Evolutionary conservation across 2,113 vertebrate species (phyloP), one percentile per base, ranked within the genome.

Genomic region (Pogonocichla stellata): DNA sequence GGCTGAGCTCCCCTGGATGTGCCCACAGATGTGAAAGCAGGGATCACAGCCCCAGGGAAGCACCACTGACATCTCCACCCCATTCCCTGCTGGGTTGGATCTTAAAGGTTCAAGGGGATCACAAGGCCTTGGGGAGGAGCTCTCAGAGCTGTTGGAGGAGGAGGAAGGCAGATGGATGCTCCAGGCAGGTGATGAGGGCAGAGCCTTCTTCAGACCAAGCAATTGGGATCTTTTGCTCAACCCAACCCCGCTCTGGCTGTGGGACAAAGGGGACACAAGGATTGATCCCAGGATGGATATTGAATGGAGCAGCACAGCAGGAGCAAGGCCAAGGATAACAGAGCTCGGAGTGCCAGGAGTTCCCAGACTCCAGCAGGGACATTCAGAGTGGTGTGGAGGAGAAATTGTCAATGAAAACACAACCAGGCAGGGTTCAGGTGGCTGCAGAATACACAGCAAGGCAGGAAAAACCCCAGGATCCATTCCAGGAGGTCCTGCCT

Each of bases 11-110:
- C 38, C 65, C 45, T 47, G 83, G 42, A 48, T 8, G 45, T 15
- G 14, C 14, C 11, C 60, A n/a, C 7, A 23, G 87, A 33, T 17
- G 28, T 17, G 66, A 56, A 61, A 62, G 8, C 24, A 13, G 57
- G 67, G 58, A 6, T 22, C 3, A 0, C 31, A 3, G 2, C 12
- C 42, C 62, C 3, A 0, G 31, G 31, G 38, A 34, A 33, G 31
- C 24, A 57, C 10, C n/a, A 24, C 48, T 19, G 58, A 40, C 34
- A 20, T 9, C 45, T 42, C 34, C 4, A 6, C 23, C 82, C 60
- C 50, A 36, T 29, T 66, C 47, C n/a, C 72, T 48, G 57, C 80
- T 56, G 40, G 10, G 47, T 3, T 47, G 40, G 80, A 64, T 18
- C 61, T 20, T 6, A 22, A 8, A 51, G 15, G 15, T 17, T 16